Evolutionary conservation across 2,113 vertebrate species (phyloP).

Genomic region (Zosterops japonicus): DNA sequence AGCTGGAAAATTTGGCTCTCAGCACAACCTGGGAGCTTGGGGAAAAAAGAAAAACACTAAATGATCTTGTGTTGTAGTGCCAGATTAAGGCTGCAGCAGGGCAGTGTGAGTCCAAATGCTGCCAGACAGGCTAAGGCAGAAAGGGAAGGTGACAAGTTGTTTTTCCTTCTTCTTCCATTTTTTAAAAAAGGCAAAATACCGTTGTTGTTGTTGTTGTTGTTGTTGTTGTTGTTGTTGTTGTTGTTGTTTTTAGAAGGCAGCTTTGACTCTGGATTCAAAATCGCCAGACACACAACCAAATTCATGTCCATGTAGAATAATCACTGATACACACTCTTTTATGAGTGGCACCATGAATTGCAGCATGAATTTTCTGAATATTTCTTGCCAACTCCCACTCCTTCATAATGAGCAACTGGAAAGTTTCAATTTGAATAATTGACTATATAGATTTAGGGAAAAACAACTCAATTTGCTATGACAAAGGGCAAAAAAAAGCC

Average conservation of each 20-base stretch:
- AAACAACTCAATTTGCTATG: slow-evolving; percentile 1
- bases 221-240: too few relatives aligned
- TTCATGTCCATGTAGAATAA: neutral
- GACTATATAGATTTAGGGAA: slow-evolving; percentile 4
- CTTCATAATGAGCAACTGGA: slow-evolving; percentile 19
- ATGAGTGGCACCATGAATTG: neutral
- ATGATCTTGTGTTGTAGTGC: neutral
- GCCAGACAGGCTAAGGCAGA: neutral
- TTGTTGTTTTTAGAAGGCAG: neutral
- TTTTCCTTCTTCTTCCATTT: neutral
- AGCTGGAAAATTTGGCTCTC: neutral
- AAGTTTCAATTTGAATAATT: slow-evolving; percentile 41
- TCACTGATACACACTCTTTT: neutral
- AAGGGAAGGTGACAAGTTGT: neutral
- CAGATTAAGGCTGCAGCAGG: neutral
- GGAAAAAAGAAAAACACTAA: neutral
- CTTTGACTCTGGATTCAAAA: neutral
- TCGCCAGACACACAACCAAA: neutral
- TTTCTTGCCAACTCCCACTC: slow-evolving; percentile 37
- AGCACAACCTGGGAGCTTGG: neutral
- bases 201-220: too few relatives aligned
- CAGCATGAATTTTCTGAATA: neutral
- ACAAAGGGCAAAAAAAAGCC: neutral
- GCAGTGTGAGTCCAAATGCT: neutral
- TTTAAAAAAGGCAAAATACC: neutral